Base-by-base conservation (phyloP, 2,113 vertebrate genomes). In the Chauna torquata region DNA sequence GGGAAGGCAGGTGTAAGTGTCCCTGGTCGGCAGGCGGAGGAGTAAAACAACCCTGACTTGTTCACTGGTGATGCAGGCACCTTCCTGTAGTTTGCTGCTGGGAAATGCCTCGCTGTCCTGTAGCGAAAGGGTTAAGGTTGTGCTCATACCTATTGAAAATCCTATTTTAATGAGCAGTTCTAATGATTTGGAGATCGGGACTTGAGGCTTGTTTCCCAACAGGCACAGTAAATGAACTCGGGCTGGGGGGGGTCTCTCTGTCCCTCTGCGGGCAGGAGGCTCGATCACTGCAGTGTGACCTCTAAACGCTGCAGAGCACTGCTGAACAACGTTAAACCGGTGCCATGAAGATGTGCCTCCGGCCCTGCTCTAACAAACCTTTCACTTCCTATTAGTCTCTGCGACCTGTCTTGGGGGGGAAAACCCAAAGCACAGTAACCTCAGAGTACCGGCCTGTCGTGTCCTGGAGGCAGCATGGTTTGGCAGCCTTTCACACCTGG, bases 261-360 rank as follows among this genome's bases (percentile, higher is more conserved):
- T 2, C 76, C 28, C 0, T 12, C 58, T 59, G 30, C 3, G 17
- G 50, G 54, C 30, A 15, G 52, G n/a, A 61, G 7, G 25, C n/a
- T 65, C 9, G 1, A 8, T 70, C 70, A 59, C 75, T 82, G 84
- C 61, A 2, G 61, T 0, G 4, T 28, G 87, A 82, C 92, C 96
- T 76, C 79, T 44, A 11, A 76, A 79, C 20, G 3, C 74, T 17
- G 38, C 50, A 8, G 77, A 30, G 28, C 68, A 32, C 32, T 0
- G 3, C 68, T 17, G 25, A 52, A 2, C 13, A n/a, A 0, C 4
- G 0, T 1, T 3, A 4, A 40, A 32, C 8, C 2, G 0, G 0
- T 4, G 32, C 3, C 36, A 0, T 54, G 15, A 2, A 1, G 42
- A 6, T 32, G 75, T 65, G 2, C 30, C 86, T 38, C 12, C 47